Base-by-base conservation (phyloP, 1,140 invertebrate genomes). In the Reticulitermes speratus region DNA sequence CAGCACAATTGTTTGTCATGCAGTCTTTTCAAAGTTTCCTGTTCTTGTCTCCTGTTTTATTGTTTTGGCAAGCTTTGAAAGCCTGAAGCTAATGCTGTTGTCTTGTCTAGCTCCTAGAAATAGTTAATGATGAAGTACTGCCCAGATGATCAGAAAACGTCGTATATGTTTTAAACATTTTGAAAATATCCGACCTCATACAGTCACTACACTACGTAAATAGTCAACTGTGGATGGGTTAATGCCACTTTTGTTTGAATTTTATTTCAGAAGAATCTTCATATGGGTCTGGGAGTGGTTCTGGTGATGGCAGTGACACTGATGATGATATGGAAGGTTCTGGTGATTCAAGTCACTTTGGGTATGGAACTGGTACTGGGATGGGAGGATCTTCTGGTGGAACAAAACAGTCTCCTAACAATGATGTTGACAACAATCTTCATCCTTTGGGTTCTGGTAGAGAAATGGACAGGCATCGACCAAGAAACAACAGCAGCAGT, bases 221-320 rank as follows among this genome's bases (percentile, higher is more conserved):
- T 48, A 48, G 2, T 3, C 9, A 16, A 48, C 45, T 48, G 45
- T 9, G 45, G 19, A 6, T 19, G 19, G 5, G 52, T 19, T 55
- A 12, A 55, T 2, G 19, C 5, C 5, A 21, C 19, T 16, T 52
- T 14, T 21, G 19, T 75, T 25, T 75, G 25, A 75, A 75, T 14
- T 75, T 25, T 38, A 48, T 86, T 81, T 69, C 52, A 88, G 88
- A 83, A 52, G 83, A 82, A 30, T 87, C 85, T 30, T 55, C 83
- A 21, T 86, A 86, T 48, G 92, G 93, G 52, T 93, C 93, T 21
- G 94, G 94, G 32, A 93, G 93, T 88, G 93, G 94, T 65, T 94
- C 93, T 1, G 93, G 94, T 0, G 91, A 91, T 19, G 90, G 91
- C 21, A 89, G 88, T 86, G 91, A 91, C 45, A 90, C 90, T 69